Conservation (phyloP, 2,797 vertebrate genomes). For the Phalloptychus januarius region DNA sequence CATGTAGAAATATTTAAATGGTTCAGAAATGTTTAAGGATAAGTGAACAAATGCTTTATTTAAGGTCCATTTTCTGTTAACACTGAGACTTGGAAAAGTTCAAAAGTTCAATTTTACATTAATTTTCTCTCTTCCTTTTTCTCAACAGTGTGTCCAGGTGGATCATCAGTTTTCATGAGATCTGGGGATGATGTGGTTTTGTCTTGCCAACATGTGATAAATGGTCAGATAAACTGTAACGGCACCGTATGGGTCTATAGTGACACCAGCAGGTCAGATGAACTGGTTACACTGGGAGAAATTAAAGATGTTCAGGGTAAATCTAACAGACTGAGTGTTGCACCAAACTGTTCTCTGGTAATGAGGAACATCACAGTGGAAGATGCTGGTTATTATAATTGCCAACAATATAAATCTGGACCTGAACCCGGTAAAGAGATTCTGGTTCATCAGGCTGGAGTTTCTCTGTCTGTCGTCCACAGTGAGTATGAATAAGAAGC, state of each 20-base stretch:
- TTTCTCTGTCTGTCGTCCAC: conserved; percentile 5
- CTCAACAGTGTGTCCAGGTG: neutral
- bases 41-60: no score
- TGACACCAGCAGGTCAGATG: accelerated
- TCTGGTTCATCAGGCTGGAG: accelerated
- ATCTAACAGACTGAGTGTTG: conserved; percentile 13
- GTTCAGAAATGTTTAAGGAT: no score
- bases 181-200: neutral
- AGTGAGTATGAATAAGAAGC: conserved; percentile 33
- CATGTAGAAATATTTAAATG: neutral
- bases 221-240: neutral
- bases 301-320: neutral
- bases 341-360: conserved; percentile 18
- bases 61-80: no score
- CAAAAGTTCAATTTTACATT: no score
- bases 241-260: neutral
- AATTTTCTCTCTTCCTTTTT: neutral
- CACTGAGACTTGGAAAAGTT: no score
- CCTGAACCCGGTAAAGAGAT: neutral
- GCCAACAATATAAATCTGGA: neutral
- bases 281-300: accelerated
- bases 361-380: conserved; percentile 11
- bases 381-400: neutral
- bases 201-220: neutral
- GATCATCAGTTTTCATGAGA: neutral